Evolutionary conservation across 2,888 invertebrate genomes (phyloP).

Genomic region (Hirtodrosophila duncani): DNA sequence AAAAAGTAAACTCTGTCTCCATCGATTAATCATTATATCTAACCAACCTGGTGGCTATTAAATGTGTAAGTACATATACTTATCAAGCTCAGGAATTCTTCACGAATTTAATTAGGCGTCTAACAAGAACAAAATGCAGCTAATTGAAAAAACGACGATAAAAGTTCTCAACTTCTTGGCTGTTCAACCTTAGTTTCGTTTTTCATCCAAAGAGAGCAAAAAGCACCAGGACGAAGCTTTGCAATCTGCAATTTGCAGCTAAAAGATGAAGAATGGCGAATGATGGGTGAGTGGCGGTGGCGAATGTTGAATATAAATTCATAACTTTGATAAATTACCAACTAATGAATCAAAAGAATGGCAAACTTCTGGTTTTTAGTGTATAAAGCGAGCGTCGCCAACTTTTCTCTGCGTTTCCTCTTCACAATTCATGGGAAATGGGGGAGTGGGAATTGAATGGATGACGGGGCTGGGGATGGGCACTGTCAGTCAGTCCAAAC

Average conservation of each 20-base stretch:
- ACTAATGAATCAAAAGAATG: slow-evolving; percentile 66
- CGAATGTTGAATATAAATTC: slow-evolving; percentile 45
- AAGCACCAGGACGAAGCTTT: slow-evolving; percentile 43
- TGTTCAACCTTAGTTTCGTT: too few species aligned
- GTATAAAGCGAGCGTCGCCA: slow-evolving; percentile 33
- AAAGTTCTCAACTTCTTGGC: too few species aligned
- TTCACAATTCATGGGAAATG: neutral
- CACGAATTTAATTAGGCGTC: too few species aligned
- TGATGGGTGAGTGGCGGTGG: neutral
- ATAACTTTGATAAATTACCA: slow-evolving; percentile 72
- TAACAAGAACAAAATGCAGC: too few species aligned
- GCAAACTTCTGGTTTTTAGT: slow-evolving; percentile 56
- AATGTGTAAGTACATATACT: too few species aligned
- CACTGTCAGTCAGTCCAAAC: slow-evolving; percentile 45
- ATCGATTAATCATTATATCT: too few species aligned
- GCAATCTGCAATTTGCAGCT: slow-evolving; percentile 54
- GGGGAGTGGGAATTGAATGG: slow-evolving; percentile 8
- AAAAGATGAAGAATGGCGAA: too few species aligned
- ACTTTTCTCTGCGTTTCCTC: slow-evolving; percentile 30
- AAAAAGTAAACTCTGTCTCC: too few species aligned
- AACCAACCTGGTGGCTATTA: too few species aligned
- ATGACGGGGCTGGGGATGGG: neutral
- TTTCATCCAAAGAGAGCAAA: too few species aligned
- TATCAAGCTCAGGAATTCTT: too few species aligned
- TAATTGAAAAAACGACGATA: too few species aligned